Evolutionary conservation across 1,140 invertebrate genomes (phyloP), one percentile per base, ranked within the genome.

Genomic region (Temnothorax longispinosus): DNA sequence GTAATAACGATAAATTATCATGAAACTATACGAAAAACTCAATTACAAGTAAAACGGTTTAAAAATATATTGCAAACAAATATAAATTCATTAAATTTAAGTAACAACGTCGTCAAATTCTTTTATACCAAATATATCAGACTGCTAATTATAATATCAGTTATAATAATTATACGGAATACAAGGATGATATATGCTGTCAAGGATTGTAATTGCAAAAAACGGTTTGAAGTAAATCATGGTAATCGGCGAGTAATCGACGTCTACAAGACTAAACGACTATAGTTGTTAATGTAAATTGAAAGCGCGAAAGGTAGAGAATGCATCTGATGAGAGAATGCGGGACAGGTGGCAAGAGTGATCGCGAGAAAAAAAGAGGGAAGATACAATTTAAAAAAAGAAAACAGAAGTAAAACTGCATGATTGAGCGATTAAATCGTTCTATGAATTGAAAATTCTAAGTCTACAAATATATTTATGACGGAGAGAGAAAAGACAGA

Each of bases 361-460:
- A 71, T 56, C 21, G 80, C 38, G 52, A 58, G 71, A 15, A 50
- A 69, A 27, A 27, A 47, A 69, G 27, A 56, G 54, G 38, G 54
- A 7, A 27, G 65, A 47, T 38, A 41, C 3, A 69, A 38, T 38
- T 6, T 21, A 69, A 11, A 41, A 41, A 13, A 27, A n/a, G 21
- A 60, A 60, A 13, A 35, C 18, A 15, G 35, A 44, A 32, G 62
- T 6, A 21, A 86, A 65, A 65, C 15, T 35, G 84, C 77, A 69
- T 38, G 88, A 87, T 78, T 76, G 87, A 87, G 72, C 90, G 89
- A 91, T 91, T 74, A 90, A 90, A 92, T 92, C 88, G 91, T 89
- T 90, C 82, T 77, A 89, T 92, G 93, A 94, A 93, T 94, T 93
- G 91, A 93, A 90, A 91, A 93, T 93, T 94, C 88, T 91, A 92